These are phyloP conservation scores for Phyllotreta striolata DNA, from an alignment of 2,888 invertebrate species.

Conservation along the genomic window DNA sequence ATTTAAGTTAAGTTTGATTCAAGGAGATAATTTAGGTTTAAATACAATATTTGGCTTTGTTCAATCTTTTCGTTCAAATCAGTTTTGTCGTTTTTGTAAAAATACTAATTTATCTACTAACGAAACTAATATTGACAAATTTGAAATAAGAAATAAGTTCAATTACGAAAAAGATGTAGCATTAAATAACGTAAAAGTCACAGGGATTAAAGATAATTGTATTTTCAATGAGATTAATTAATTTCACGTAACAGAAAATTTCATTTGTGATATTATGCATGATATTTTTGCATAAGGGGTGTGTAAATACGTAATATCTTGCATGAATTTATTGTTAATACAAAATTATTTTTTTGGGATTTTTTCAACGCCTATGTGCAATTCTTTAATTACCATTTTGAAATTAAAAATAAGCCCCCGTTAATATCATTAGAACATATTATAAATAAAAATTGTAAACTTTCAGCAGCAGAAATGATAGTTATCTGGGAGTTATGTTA, in stretches of 20 bases:
- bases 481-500: background rate
- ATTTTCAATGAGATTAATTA: background rate
- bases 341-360: background rate
- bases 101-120: too few species aligned
- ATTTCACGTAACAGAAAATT: background rate
- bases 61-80: too few species aligned
- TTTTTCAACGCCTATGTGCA: background rate
- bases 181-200: background rate
- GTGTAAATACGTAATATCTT: background rate
- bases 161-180: background rate
- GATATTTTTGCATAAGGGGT: conserved; percentile 4
- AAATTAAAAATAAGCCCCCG: background rate
- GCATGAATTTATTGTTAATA: background rate
- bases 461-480: background rate
- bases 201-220: background rate
- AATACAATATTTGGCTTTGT: too few species aligned
- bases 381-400: background rate
- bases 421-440: background rate
- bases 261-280: conserved; percentile 2
- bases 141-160: background rate
- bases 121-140: too few species aligned
- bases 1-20: too few species aligned
- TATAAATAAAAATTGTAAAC: background rate
- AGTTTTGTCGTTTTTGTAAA: too few species aligned
- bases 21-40: too few species aligned